Evolutionary conservation across 2,797 vertebrate genomes (phyloP).

Genomic region (Enteromius mattozi): DNA sequence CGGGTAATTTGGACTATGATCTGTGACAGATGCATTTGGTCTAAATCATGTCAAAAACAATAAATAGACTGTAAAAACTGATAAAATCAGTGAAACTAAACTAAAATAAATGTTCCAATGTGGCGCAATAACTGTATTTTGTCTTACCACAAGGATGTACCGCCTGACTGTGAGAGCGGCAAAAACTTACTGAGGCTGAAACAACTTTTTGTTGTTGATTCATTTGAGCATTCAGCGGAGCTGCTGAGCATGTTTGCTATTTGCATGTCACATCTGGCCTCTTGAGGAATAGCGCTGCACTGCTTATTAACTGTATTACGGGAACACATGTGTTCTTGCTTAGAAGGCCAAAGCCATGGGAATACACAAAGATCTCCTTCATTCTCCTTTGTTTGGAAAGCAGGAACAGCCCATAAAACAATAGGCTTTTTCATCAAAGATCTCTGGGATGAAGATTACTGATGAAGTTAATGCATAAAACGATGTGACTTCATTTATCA

Average conservation of each 20-base stretch:
- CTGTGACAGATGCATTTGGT: background rate
- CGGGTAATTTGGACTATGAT: background rate
- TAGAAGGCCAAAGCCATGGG: conserved; percentile 74
- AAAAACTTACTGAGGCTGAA: background rate
- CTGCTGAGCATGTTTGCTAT: conserved; percentile 61
- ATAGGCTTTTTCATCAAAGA: conserved; percentile 43
- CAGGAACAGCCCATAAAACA: conserved; percentile 47
- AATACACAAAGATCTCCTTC: conserved; percentile 70
- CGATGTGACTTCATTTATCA: conserved; percentile 34
- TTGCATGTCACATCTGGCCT: conserved; percentile 66
- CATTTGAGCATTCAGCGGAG: conserved; percentile 24
- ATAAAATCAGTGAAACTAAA: background rate
- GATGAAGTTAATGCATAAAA: conserved; percentile 39
- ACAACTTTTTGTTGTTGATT: conserved; percentile 36
- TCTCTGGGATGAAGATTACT: conserved; percentile 23
- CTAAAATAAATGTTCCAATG: background rate
- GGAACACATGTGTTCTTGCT: conserved; percentile 77
- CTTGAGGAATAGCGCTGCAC: conserved; percentile 64
- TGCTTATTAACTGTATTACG: conserved; percentile 70
- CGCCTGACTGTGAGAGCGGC: background rate
- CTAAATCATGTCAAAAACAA: background rate
- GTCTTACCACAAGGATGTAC: background rate
- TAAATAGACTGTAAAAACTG: background rate
- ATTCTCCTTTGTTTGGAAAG: conserved; percentile 46
- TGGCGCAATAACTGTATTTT: background rate